These are phyloP conservation scores for Lichenostomus cassidix DNA, from an alignment of 2,113 vertebrate genomes.

Conservation along the genomic window DNA sequence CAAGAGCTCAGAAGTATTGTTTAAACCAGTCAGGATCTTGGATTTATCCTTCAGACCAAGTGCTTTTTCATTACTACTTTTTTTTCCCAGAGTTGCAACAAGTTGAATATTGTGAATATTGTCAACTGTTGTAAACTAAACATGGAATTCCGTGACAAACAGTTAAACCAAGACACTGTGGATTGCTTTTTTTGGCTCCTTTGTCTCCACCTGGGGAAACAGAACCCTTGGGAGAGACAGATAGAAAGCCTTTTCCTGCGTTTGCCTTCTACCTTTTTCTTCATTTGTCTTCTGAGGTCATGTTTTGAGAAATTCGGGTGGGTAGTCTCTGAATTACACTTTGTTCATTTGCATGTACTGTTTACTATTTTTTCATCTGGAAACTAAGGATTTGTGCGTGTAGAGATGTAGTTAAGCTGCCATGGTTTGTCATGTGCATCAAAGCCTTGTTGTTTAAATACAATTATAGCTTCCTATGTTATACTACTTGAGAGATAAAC, in stretches of 20 bases:
- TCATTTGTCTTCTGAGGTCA: neutral
- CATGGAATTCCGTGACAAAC: neutral
- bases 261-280: neutral
- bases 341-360: neutral
- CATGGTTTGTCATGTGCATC: accelerated
- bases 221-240: neutral
- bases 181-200: neutral
- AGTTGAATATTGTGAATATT: neutral
- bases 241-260: neutral
- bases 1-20: neutral
- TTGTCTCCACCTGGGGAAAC: neutral
- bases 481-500: neutral
- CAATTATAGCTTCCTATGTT: neutral
- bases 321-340: neutral
- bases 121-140: neutral
- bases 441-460: neutral
- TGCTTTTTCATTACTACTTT: neutral
- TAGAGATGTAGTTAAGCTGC: neutral
- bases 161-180: neutral
- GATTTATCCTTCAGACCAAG: neutral
- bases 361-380: neutral
- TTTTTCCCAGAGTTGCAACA: neutral
- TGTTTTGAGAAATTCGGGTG: neutral
- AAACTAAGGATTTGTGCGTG: neutral
- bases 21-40: neutral